These are phyloP conservation scores for Rattus norvegicus DNA, from an alignment of 2,113 vertebrate genomes.

Conservation along the genomic window DNA sequence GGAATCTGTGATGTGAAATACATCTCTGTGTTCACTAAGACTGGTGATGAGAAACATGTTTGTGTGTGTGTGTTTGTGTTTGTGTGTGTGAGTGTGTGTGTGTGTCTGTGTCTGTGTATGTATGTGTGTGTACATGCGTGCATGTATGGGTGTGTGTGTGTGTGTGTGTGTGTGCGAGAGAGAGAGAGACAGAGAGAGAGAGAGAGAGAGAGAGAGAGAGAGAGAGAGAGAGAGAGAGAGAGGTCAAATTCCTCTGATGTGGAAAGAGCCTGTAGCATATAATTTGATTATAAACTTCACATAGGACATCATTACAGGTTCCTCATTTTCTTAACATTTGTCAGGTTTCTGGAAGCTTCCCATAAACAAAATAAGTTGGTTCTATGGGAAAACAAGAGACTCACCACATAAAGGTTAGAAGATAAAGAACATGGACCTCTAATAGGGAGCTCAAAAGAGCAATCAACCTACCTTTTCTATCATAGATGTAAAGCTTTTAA, in stretches of 20 bases:
- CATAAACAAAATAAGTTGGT: conserved; percentile 64
- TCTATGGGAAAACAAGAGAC: conserved; percentile 13
- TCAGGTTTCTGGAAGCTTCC: conserved; percentile 40
- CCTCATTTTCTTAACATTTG: conserved; percentile 50
- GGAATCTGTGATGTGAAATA: not conserved
- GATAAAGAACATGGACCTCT: not conserved
- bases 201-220: too few relatives aligned
- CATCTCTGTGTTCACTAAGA: not conserved
- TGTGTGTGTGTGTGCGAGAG: too few relatives aligned
- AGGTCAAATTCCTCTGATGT: not conserved
- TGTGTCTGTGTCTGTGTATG: too few relatives aligned
- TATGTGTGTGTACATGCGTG: too few relatives aligned
- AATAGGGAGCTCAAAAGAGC: not conserved
- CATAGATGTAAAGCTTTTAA: not conserved
- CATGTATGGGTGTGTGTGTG: too few relatives aligned
- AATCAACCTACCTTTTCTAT: not conserved
- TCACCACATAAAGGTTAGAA: not conserved
- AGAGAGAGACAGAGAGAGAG: too few relatives aligned
- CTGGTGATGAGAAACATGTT: not conserved
- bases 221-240: too few relatives aligned
- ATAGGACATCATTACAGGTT: not conserved
- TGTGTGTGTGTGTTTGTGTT: too few relatives aligned
- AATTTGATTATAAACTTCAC: conserved; percentile 3
- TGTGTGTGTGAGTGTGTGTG: too few relatives aligned
- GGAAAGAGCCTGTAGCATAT: not conserved